These are phyloP conservation scores for Tarsius wallacei DNA, from an alignment of 2,797 vertebrate species.

Conservation along the genomic window DNA sequence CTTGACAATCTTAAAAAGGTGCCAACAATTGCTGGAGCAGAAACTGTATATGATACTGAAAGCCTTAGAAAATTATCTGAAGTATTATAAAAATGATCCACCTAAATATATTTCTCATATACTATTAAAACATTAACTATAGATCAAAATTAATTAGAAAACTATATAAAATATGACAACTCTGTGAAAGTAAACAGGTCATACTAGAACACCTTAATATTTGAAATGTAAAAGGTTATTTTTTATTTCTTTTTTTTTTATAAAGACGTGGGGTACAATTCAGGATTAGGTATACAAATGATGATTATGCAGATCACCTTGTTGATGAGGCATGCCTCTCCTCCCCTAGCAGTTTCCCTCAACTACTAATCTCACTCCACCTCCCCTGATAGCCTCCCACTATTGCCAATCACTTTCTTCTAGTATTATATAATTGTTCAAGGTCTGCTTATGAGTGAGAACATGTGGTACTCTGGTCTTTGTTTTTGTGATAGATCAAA, in stretches of 20 bases:
- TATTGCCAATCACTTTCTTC: no score
- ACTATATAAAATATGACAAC: not conserved
- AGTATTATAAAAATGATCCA: not conserved
- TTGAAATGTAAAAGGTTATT: not conserved
- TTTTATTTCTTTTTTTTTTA: not conserved
- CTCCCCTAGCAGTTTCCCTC: no score
- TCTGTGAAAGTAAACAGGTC: not conserved
- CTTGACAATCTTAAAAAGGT: constrained; percentile 81
- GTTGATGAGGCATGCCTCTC: no score
- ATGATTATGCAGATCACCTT: no score
- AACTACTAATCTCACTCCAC: no score
- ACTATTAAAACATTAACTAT: not conserved
- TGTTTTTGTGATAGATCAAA: no score
- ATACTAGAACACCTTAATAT: not conserved
- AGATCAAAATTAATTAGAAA: constrained; percentile 22
- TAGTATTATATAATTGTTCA: no score
- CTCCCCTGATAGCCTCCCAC: no score
- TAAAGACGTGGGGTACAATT: no score
- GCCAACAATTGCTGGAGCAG: constrained; percentile 77
- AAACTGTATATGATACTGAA: constrained; percentile 70
- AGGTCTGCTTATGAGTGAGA: no score
- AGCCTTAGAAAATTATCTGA: constrained; percentile 58
- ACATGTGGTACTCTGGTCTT: no score
- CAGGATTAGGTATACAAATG: no score
- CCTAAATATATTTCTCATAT: not conserved